Evolutionary conservation across 2,113 vertebrate species (phyloP), one percentile per base, ranked within the genome.

Genomic region (Equus przewalskii): DNA sequence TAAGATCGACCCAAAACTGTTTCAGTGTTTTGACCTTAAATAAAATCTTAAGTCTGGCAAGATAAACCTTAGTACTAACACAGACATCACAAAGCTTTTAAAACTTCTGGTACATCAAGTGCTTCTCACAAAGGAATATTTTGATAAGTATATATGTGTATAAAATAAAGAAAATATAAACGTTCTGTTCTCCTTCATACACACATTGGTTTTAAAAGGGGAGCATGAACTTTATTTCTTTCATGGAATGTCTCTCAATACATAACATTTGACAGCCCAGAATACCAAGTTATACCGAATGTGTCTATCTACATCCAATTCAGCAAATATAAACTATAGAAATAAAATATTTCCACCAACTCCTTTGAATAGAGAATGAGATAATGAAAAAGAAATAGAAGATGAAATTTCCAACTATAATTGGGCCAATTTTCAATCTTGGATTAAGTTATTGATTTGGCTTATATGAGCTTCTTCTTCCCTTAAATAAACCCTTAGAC

Each of bases 11-110:
- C 14, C 56, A 64, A 89, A 89, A 7, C 21, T 58, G 33, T 18
- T 92, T 96, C 33, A 64, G 9, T 85, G 28, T 90, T 36, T 15
- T 76, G 24, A 92, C 81, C 1, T 80, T 62, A 73, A 88, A 41
- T 69, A 70, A 85, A 96, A 92, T 8, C 7, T 67, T 33, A 87
- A 6, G 1, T 56, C 33, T 87, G 33, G 13, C 6, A 94, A 85
- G 19, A 89, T 60, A 82, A 92, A 80, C 16, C 2, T 88, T 58
- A 78, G 44, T 90, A 49, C 30, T 82, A 87, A 82, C 18, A 94
- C 16, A 88, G 72, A 44, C 72, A 62, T 72, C 28, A 65, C 69
- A 89, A 95, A 97, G 13, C 56, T 92, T 95, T 93, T 64, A 62
- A 78, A 80, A 94, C 16, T 65, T 65, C 26, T 83, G 54, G 13